Percentiles rank a stretch among this genome's conserved stretches.
Evolutionary conservation across 1,140 invertebrate species (phyloP).

Genomic region (Drosophila rhopaloa): DNA sequence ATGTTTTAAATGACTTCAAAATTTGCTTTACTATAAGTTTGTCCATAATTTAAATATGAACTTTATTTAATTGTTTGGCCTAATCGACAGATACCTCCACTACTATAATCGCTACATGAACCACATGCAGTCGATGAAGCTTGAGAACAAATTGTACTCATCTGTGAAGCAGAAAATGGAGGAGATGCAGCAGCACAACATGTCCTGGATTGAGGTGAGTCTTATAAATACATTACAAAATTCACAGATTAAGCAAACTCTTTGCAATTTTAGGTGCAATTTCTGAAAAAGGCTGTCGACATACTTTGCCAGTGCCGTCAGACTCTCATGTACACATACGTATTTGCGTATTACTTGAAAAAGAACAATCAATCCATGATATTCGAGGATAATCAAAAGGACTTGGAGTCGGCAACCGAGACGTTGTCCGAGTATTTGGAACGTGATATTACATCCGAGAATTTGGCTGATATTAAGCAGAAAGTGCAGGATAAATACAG

Average conservation of each 20-base stretch:
- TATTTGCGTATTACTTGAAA: conserved; percentile 98
- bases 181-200: conserved; percentile 99
- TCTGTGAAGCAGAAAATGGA: conserved; percentile 99
- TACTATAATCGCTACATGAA: conserved; percentile 99
- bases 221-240: no score
- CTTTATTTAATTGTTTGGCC: no score
- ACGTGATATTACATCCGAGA: conserved; percentile 98
- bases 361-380: conserved; percentile 99
- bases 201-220: conserved; percentile 99
- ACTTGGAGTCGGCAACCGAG: conserved; percentile 98
- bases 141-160: conserved; percentile 98
- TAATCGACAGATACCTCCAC: conserved; percentile 94
- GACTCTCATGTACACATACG: conserved; percentile 99
- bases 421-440: conserved; percentile 98
- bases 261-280: conserved; percentile 91
- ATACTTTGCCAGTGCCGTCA: conserved; percentile 98
- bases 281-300: conserved; percentile 98
- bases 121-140: conserved; percentile 99
- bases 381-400: conserved; percentile 99
- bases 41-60: no score
- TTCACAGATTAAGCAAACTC: background rate
- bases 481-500: conserved; percentile 99
- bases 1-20: no score
- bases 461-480: conserved; percentile 98
- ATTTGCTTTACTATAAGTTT: no score